Conservation (phyloP, 2,888 invertebrate species). For the Ditylenchus weischeri region DNA sequence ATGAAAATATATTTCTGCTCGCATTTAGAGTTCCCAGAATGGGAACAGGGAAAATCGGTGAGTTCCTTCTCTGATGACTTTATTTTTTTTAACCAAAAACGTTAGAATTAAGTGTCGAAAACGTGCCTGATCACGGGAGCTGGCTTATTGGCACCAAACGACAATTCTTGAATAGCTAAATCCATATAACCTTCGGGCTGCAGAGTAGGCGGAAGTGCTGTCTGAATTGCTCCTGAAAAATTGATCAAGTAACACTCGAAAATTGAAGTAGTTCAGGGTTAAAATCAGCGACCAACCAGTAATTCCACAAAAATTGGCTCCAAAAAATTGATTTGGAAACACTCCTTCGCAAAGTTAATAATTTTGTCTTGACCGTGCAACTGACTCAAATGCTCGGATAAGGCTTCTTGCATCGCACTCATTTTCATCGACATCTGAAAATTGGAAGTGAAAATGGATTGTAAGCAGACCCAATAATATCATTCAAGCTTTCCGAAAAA, state of each 20-base stretch:
- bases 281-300: conserved; percentile 1
- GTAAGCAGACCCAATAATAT: too few relatives aligned
- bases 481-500: too few relatives aligned
- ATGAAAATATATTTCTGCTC: neutral
- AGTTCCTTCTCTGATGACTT: too few relatives aligned
- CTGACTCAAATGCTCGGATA: neutral
- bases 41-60: too few relatives aligned
- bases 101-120: neutral
- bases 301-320: conserved; percentile 24
- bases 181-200: neutral
- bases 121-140: conserved; percentile 8
- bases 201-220: too few relatives aligned
- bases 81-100: too few relatives aligned
- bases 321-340: conserved; percentile 21
- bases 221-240: too few relatives aligned
- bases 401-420: neutral
- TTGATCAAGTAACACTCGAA: too few relatives aligned
- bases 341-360: conserved; percentile 15
- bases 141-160: conserved; percentile 21
- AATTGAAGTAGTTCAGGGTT: neutral
- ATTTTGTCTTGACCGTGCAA: conserved; percentile 1
- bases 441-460: too few relatives aligned
- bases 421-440: too few relatives aligned
- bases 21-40: neutral
- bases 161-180: conserved; percentile 12